Conservation (phyloP, 2,888 invertebrate species). For the Barypeithes pellucidus region DNA sequence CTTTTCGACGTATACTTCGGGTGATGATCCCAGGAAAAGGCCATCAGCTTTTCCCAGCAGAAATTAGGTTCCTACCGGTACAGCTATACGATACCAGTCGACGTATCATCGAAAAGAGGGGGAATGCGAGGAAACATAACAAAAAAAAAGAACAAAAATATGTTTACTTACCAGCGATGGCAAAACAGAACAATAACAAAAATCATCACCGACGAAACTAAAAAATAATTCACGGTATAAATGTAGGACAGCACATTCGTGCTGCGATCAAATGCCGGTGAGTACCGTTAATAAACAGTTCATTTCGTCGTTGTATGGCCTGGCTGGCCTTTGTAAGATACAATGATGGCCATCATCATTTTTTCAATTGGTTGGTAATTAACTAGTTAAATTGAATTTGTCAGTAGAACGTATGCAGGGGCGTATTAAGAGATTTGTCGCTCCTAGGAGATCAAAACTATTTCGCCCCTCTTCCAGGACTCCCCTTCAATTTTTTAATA, state of each 20-base stretch:
- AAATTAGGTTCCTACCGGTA: too few species aligned
- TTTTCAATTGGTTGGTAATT: slow-evolving; percentile 14
- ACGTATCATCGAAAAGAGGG: too few species aligned
- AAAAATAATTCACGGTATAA: neutral
- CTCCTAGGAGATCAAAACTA: too few species aligned
- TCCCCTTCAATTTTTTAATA: too few species aligned
- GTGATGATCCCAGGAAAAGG: too few species aligned
- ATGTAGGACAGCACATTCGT: slow-evolving; percentile 18
- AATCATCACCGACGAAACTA: neutral
- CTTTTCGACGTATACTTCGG: too few species aligned
- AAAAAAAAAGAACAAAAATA: neutral
- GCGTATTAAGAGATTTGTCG: too few species aligned
- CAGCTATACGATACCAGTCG: too few species aligned
- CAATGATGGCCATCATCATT: slow-evolving; percentile 3
- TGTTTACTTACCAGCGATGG: slow-evolving; percentile 4
- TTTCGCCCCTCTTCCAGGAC: too few species aligned
- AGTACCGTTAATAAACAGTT: slow-evolving; percentile 50
- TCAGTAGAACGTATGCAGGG: neutral
- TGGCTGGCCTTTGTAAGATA: slow-evolving; percentile 24
- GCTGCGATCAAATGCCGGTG: slow-evolving; percentile 13
- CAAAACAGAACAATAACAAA: neutral
- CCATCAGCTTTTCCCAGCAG: too few species aligned
- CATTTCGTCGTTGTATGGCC: slow-evolving; percentile 35
- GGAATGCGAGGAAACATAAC: neutral
- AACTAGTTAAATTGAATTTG: slow-evolving; percentile 4